Percentiles rank a stretch among this genome's conserved stretches.
These are phyloP conservation scores for Hephaestus fuliginosus DNA, from an alignment of 2,797 vertebrate species.

Conservation along the genomic window DNA sequence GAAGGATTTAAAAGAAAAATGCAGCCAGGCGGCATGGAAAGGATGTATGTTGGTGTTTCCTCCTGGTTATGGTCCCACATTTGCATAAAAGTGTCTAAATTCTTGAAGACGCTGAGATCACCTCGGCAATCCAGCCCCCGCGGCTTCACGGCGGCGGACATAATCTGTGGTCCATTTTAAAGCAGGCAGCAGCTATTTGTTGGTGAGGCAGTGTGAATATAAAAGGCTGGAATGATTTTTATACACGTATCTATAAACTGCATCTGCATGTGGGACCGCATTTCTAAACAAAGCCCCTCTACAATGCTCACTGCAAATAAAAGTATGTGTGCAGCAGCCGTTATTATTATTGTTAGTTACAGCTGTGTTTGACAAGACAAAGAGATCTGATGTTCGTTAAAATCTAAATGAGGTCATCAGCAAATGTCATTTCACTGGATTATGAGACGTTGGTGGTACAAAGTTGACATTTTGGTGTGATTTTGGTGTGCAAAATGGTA, in stretches of 20 bases:
- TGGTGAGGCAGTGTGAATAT: not conserved
- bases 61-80: not conserved
- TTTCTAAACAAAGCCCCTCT: not conserved
- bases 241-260: not conserved
- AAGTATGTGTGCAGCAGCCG: not conserved
- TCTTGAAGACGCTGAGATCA: conserved; percentile 14
- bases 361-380: not conserved
- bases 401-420: not conserved
- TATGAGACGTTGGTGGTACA: not conserved
- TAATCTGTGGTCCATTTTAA: conserved; percentile 7
- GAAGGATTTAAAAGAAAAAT: conserved; percentile 7
- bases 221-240: conserved; percentile 3
- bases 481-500: not conserved
- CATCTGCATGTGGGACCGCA: not conserved
- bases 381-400: no score
- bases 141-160: not conserved
- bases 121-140: not conserved
- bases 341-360: not conserved
- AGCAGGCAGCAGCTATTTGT: conserved; percentile 10
- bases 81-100: conserved; percentile 23
- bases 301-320: not conserved
- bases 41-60: not conserved
- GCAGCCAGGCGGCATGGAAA: conserved; percentile 11
- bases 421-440: not conserved
- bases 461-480: not conserved